A percentile compares a stretch with the other conserved stretches of the same genome.
These are phyloP conservation scores for Abramis brama DNA, from an alignment of 2,113 vertebrate species.

Conservation along the genomic window DNA sequence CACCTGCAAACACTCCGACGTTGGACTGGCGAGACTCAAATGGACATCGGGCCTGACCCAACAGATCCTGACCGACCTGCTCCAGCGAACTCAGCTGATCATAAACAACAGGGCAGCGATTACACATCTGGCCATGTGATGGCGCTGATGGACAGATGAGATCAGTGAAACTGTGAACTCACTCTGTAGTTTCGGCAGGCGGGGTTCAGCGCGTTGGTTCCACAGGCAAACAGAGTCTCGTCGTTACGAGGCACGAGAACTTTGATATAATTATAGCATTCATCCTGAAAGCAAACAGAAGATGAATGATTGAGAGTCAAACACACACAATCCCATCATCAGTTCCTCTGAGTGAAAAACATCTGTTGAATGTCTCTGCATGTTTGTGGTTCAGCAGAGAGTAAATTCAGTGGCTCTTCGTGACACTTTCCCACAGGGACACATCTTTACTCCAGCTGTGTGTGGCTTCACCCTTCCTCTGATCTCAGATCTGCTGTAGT, in stretches of 20 bases:
- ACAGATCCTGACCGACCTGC: constrained; percentile 85
- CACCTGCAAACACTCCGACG: constrained; percentile 86
- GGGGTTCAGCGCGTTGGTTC: constrained; percentile 90
- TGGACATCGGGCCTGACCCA: constrained; percentile 89
- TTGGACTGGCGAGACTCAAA: constrained; percentile 88
- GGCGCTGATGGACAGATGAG: not conserved
- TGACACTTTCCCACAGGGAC: not conserved
- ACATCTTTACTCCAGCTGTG: not conserved
- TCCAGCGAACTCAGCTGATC: constrained; percentile 73
- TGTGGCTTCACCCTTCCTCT: not conserved
- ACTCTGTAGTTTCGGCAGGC: constrained; percentile 87
- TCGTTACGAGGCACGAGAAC: constrained; percentile 84
- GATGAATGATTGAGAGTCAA: not conserved
- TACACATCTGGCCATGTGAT: not conserved
- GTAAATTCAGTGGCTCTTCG: no score
- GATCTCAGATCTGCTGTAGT: not conserved
- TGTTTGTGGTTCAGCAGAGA: not conserved
- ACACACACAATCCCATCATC: not conserved
- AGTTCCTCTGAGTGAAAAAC: not conserved
- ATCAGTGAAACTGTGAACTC: not conserved
- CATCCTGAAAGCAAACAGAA: constrained; percentile 74
- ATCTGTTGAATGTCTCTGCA: not conserved
- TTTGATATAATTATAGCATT: constrained; percentile 91
- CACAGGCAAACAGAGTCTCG: constrained; percentile 84
- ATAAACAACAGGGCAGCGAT: not conserved